phyloP scores from a whole-genome alignment of 2,888 invertebrate genomes.

The Dimorphilus gyrociliatus region DNA sequence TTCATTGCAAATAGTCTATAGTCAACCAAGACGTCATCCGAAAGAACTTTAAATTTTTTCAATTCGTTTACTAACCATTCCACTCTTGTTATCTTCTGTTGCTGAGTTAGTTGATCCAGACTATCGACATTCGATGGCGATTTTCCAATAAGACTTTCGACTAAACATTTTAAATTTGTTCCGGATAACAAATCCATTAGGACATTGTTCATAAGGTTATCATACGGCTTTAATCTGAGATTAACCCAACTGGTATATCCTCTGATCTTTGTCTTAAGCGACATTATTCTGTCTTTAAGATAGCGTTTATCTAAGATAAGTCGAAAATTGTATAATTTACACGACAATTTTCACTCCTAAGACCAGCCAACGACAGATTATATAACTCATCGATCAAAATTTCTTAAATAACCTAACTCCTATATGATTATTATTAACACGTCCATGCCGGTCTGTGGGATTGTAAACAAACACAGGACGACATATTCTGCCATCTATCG shows the following conservation, averaged over 20 bases:
- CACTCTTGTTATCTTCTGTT: slow-evolving; percentile 29
- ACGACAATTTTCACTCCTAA: too few relatives aligned
- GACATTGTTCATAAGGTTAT: slow-evolving; percentile 29
- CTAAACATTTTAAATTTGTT: slow-evolving; percentile 29
- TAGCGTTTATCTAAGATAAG: too few relatives aligned
- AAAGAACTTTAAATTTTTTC: slow-evolving; percentile 25
- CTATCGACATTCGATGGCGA: not conserved
- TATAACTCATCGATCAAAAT: too few relatives aligned
- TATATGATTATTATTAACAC: too few relatives aligned
- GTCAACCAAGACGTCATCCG: slow-evolving; percentile 26
- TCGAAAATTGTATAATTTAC: too few relatives aligned
- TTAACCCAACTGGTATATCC: slow-evolving; percentile 36
- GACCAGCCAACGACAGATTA: too few relatives aligned
- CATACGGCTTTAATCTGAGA: slow-evolving; percentile 23
- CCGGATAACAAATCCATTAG: slow-evolving; percentile 29
- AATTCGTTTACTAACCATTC: slow-evolving; percentile 34
- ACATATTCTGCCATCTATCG: too few relatives aligned
- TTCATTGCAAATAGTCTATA: slow-evolving; percentile 30
- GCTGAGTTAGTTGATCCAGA: slow-evolving; percentile 16
- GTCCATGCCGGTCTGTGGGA: too few relatives aligned
- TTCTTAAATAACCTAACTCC: too few relatives aligned
- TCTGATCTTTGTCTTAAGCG: slow-evolving; percentile 26
- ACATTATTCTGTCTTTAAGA: too few relatives aligned
- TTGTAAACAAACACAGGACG: too few relatives aligned
- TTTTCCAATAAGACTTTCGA: slow-evolving; percentile 31